Conservation (phyloP, 2,113 vertebrate genomes). For the Cololabis saira region DNA sequence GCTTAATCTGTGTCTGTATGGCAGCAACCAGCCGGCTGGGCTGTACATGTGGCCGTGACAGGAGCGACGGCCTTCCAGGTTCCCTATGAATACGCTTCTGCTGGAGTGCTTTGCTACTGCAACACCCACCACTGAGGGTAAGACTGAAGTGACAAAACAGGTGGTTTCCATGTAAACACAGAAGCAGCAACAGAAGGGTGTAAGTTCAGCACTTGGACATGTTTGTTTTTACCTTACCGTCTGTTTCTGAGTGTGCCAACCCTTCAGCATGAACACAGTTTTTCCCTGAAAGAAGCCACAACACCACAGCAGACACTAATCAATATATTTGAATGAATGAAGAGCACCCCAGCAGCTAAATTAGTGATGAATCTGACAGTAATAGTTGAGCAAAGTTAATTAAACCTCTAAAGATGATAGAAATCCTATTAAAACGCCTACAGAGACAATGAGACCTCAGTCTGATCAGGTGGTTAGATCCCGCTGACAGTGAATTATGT, state of each 20-base stretch:
- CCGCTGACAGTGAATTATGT: too few species aligned
- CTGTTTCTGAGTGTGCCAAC: constrained; percentile 67
- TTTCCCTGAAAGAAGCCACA: constrained; percentile 62
- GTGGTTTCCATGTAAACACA: not conserved
- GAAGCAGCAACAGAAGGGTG: not conserved
- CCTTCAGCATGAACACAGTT: constrained; percentile 69
- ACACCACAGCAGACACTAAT: constrained; percentile 10
- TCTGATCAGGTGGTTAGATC: too few species aligned
- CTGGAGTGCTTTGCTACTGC: constrained; percentile 83
- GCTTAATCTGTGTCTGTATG: constrained; percentile 75
- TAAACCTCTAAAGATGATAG: too few species aligned
- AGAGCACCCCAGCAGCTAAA: too few species aligned
- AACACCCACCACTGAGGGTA: constrained; percentile 80
- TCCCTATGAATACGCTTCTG: constrained; percentile 80
- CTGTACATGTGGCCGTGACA: constrained; percentile 89
- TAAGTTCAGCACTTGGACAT: not conserved
- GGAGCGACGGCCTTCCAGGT: constrained; percentile 84
- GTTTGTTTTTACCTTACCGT: constrained; percentile 61
- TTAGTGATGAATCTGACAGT: too few species aligned
- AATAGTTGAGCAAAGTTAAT: too few species aligned
- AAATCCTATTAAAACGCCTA: too few species aligned
- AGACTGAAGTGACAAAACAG: constrained; percentile 64
- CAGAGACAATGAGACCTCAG: too few species aligned
- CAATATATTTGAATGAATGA: not conserved
- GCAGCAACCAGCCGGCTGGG: constrained; percentile 89